Conservation (phyloP, 2,113 vertebrate species). For the Lepisosteus osseus region DNA sequence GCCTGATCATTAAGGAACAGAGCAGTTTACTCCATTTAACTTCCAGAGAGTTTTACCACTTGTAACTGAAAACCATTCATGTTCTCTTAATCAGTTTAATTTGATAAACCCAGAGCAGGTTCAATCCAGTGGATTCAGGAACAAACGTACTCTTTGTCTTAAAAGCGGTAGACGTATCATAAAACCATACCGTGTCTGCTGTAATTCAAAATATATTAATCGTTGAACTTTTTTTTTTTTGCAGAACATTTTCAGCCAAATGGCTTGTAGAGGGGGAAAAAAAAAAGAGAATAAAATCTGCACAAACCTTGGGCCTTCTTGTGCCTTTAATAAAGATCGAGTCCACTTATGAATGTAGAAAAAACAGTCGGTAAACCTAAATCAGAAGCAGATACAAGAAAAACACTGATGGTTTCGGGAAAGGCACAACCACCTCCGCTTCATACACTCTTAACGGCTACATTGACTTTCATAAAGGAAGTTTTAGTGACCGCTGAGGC, state of each 20-base stretch:
- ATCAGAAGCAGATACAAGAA: slow-evolving; percentile 20
- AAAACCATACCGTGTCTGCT: slow-evolving; percentile 30
- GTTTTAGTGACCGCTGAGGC: slow-evolving; percentile 30
- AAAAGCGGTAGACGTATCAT: slow-evolving; percentile 26
- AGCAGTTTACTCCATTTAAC: neutral
- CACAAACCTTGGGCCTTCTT: slow-evolving; percentile 7
- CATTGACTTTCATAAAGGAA: slow-evolving; percentile 23
- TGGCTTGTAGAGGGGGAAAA: slow-evolving; percentile 17
- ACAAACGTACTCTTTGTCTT: slow-evolving; percentile 36
- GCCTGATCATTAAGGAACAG: neutral
- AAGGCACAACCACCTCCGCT: slow-evolving; percentile 15
- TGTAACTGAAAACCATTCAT: slow-evolving; percentile 36
- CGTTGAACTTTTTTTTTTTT: slow-evolving; percentile 10
- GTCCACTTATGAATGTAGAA: neutral
- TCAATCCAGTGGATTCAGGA: slow-evolving; percentile 30
- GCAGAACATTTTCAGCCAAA: slow-evolving; percentile 24
- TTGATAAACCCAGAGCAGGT: slow-evolving; percentile 36
- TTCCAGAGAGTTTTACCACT: slow-evolving; percentile 14
- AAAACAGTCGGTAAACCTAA: slow-evolving; percentile 11
- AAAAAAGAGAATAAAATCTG: slow-evolving; percentile 19
- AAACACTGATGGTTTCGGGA: slow-evolving; percentile 20
- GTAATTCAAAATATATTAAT: slow-evolving; percentile 34
- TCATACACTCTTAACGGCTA: slow-evolving; percentile 15
- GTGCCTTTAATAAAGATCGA: slow-evolving; percentile 1
- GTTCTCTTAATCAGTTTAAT: slow-evolving; percentile 29